phyloP scores from a whole-genome alignment of 1,140 invertebrate genomes.

The Polypedilum pembai region DNA sequence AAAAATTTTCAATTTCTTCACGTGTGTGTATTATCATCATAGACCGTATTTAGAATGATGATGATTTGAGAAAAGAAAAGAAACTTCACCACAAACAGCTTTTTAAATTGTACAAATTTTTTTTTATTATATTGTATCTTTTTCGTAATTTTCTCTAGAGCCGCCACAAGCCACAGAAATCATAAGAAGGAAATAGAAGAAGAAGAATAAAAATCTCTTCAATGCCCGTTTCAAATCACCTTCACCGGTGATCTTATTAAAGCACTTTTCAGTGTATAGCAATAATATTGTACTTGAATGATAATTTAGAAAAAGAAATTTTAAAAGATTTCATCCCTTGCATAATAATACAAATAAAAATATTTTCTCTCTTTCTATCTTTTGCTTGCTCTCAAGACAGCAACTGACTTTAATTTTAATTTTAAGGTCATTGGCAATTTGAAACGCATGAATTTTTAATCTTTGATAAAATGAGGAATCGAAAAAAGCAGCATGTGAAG shows the following conservation, averaged over 20 bases:
- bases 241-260: background rate
- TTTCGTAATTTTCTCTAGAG: background rate
- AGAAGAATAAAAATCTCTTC: background rate
- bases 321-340: no score
- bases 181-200: background rate
- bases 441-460: conserved; percentile 28
- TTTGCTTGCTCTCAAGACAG: background rate
- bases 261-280: no score
- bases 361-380: no score
- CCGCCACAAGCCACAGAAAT: conserved; percentile 15
- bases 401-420: conserved; percentile 4
- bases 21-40: no score
- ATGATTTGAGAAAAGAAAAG: background rate
- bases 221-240: conserved; percentile 16
- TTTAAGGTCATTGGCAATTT: conserved; percentile 5
- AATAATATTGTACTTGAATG: no score
- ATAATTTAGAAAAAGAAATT: no score
- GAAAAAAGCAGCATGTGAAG: conserved; percentile 15
- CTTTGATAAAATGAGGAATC: conserved; percentile 19
- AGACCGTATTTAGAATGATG: background rate
- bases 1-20: no score
- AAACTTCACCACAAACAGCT: conserved; percentile 12
- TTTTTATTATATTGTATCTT: no score
- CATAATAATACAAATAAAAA: no score
- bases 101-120: background rate